Evolutionary conservation across 2,797 vertebrate species (phyloP), one percentile per base, ranked within the genome.

Genomic region (Trematomus bernacchii): DNA sequence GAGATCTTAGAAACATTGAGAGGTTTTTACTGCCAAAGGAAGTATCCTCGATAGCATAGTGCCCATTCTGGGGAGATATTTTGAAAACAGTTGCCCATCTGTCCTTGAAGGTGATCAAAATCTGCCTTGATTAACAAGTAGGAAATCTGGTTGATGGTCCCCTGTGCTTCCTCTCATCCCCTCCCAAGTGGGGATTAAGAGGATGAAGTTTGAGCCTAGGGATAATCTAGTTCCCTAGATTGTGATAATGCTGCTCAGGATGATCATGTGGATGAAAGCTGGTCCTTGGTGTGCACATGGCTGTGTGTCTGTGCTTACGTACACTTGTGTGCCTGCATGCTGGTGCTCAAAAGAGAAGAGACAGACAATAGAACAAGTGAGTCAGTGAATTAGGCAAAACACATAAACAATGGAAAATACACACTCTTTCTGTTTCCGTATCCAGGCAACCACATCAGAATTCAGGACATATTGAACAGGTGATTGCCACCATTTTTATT

Each of bases 171-270:
- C 84, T 89, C 88, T 89, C 83, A 90, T 89, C 86, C 85, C 70
- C 84, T 91, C 88, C 88, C 86, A 82, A 89, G 89, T 76, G 65
- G 75, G 88, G 90, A 89, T 90, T 86, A 92, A 88, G 90, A 79
- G 89, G 91, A 94, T 93, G 89, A 93, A 88, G 91, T 89, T 86
- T 86, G 86, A 94, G 89, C 88, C 79, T 33, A 15, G 80, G 91
- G 89, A 91, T 94, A 93, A 95, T 94, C 94, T 91, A 89, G 83
- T 91, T 90, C 92, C 83, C 79, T 85, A 90, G 91, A 93, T 92
- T 93, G 91, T 90, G 92, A 94, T 94, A 93, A 94, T 91, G 90
- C 92, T 89, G 84, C 85, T 93, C 86, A 82, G 88, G 88, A 79
- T 90, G 83, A 91, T 91, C 76, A 52, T 87, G 85, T 58, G 85